These are phyloP conservation scores for Adrianichthys oophorus DNA, from an alignment of 2,797 vertebrate genomes.

Conservation along the genomic window DNA sequence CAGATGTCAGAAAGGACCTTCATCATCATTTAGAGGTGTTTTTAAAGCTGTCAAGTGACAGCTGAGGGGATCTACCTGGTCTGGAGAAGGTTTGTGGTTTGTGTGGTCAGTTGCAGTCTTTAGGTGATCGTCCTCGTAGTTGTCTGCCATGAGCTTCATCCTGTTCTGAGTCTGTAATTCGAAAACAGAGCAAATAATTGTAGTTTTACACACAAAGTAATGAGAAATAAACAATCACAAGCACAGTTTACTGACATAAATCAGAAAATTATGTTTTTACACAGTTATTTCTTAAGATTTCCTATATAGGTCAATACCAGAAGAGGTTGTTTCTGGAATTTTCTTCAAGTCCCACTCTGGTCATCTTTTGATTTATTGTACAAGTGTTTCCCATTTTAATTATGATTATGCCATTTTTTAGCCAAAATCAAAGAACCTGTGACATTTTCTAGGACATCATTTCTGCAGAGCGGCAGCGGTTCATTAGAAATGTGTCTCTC, in stretches of 20 bases:
- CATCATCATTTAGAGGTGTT: background rate
- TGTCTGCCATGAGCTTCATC: slow-evolving; percentile 99
- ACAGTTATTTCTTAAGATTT: no score
- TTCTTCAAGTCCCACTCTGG: no score
- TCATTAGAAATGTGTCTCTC: no score
- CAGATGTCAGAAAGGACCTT: background rate
- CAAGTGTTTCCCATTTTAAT: no score
- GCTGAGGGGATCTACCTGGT: slow-evolving; percentile 82
- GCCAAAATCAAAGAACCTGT: no score
- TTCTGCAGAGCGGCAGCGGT: no score
- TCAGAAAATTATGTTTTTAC: no score
- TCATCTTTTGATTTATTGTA: no score
- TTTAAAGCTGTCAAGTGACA: background rate
- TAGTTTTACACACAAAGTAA: background rate
- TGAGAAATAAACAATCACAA: background rate
- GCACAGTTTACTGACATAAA: background rate
- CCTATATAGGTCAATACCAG: no score
- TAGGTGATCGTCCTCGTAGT: slow-evolving; percentile 93
- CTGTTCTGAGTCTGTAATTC: slow-evolving; percentile 92
- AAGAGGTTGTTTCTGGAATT: no score
- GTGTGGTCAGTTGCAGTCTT: slow-evolving; percentile 88
- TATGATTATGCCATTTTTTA: no score
- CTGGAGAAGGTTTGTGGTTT: slow-evolving; percentile 97
- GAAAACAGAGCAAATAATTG: slow-evolving; percentile 1
- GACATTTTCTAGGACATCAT: no score